Percentiles rank a stretch among this genome's conserved stretches.
phyloP scores from a whole-genome alignment of 2,888 invertebrate species.

The Xestia ashworthii region DNA sequence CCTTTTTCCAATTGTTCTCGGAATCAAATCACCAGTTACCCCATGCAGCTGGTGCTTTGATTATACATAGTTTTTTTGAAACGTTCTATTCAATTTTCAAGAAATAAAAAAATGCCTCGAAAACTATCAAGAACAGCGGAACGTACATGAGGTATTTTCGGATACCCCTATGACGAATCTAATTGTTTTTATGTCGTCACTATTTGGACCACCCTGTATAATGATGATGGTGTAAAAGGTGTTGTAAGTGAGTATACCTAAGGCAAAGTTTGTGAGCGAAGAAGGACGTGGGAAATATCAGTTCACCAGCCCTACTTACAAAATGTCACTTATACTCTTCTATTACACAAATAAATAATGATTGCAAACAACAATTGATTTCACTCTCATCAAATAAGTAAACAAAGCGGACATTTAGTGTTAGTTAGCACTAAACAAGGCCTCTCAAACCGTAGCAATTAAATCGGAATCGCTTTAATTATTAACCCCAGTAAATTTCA shows the following conservation, averaged over 20 bases:
- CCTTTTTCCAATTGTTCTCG: slow-evolving; percentile 47
- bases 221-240: not conserved
- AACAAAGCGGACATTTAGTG: not conserved
- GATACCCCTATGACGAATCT: not conserved
- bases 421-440: slow-evolving; percentile 28
- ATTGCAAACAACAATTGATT: not conserved
- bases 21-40: slow-evolving; percentile 26
- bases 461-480: slow-evolving; percentile 53
- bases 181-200: not conserved
- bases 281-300: not conserved
- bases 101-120: not conserved
- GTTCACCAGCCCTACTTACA: not conserved
- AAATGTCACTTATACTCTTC: not conserved
- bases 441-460: slow-evolving; percentile 33
- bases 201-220: not conserved
- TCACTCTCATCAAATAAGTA: not conserved
- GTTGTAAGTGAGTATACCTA: not conserved
- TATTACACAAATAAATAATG: not conserved
- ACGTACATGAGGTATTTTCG: not conserved
- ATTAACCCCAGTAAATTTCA: slow-evolving; percentile 47
- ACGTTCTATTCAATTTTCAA: not conserved
- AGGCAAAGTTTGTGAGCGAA: not conserved
- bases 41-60: not conserved
- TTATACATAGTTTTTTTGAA: not conserved
- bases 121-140: not conserved